Conservation (phyloP, 1,140 invertebrate species). For the Adelges cooleyi region DNA sequence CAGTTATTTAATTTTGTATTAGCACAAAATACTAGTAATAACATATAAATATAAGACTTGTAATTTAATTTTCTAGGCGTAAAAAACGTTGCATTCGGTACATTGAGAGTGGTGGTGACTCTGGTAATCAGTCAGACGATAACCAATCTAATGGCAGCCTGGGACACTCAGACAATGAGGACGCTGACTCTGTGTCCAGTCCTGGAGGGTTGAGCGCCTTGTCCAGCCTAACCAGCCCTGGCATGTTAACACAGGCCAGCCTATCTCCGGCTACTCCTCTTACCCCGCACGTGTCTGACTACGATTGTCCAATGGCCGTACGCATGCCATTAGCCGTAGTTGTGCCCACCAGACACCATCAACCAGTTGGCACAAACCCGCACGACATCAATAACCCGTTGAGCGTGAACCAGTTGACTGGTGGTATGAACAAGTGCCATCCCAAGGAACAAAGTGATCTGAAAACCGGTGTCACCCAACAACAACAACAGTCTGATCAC, state of each 20-base stretch:
- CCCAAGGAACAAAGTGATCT: conserved; percentile 36
- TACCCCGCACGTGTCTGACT: conserved; percentile 41
- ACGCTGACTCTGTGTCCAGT: conserved; percentile 56
- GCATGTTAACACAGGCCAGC: conserved; percentile 43
- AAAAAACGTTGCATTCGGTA: conserved; percentile 98
- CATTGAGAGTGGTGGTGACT: conserved; percentile 60
- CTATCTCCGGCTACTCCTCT: conserved; percentile 43
- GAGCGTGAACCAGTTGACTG: conserved; percentile 75
- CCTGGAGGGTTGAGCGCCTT: conserved; percentile 62
- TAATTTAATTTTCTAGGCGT: conserved; percentile 57
- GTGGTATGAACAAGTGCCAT: conserved; percentile 34
- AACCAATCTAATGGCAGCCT: conserved; percentile 59
- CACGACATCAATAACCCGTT: conserved; percentile 82
- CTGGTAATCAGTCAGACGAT: conserved; percentile 64
- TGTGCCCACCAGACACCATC: conserved; percentile 45
- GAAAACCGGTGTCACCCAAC: background rate
- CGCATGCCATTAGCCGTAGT: conserved; percentile 36
- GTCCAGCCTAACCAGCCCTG: conserved; percentile 60
- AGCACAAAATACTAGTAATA: too few species aligned
- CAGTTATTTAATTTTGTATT: background rate
- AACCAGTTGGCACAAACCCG: conserved; percentile 75
- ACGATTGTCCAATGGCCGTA: conserved; percentile 35
- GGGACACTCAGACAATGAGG: conserved; percentile 54
- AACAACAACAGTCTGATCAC: conserved; percentile 5
- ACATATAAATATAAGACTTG: background rate